A percentile compares a stretch with the other conserved stretches of the same genome.
phyloP scores from a whole-genome alignment of 2,797 vertebrate species.

The Cuculus canorus region DNA sequence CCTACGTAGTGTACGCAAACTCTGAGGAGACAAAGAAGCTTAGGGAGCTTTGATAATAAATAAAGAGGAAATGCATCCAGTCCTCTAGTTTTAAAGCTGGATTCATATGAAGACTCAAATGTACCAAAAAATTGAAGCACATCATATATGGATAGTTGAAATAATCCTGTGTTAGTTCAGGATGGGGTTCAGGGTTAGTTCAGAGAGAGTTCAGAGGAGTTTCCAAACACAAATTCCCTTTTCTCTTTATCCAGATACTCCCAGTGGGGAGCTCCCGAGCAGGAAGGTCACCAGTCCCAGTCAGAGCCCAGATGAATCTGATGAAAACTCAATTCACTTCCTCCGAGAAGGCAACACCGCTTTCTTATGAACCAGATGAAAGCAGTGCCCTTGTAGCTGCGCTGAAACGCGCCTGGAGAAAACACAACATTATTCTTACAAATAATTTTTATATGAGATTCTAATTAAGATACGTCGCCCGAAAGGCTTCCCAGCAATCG shows the following conservation, averaged over 20 bases:
- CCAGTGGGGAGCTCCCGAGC: neutral
- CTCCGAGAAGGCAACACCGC: rapidly evolving
- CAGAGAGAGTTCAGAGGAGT: slow-evolving; percentile 23
- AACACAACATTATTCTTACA: neutral
- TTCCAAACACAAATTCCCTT: neutral
- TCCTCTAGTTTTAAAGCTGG: neutral
- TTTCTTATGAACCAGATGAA: neutral
- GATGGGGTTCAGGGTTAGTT: slow-evolving; percentile 11
- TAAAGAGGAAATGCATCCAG: neutral
- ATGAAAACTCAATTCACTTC: neutral
- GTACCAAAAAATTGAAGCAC: slow-evolving; percentile 8
- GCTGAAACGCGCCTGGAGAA: neutral
- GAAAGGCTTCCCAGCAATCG: neutral
- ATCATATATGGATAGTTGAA: slow-evolving; percentile 7
- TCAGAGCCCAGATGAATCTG: neutral
- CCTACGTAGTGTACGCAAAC: neutral
- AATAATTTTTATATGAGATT: neutral
- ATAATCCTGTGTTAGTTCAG: slow-evolving; percentile 13
- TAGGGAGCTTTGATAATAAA: slow-evolving; percentile 24
- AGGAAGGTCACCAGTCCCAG: neutral
- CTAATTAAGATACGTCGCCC: neutral
- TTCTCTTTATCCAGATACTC: neutral
- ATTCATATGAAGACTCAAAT: neutral
- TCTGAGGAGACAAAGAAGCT: slow-evolving; percentile 20
- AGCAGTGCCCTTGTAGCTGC: rapidly evolving